These are phyloP conservation scores for Passer montanus DNA, from an alignment of 2,113 vertebrate genomes.

Conservation along the genomic window DNA sequence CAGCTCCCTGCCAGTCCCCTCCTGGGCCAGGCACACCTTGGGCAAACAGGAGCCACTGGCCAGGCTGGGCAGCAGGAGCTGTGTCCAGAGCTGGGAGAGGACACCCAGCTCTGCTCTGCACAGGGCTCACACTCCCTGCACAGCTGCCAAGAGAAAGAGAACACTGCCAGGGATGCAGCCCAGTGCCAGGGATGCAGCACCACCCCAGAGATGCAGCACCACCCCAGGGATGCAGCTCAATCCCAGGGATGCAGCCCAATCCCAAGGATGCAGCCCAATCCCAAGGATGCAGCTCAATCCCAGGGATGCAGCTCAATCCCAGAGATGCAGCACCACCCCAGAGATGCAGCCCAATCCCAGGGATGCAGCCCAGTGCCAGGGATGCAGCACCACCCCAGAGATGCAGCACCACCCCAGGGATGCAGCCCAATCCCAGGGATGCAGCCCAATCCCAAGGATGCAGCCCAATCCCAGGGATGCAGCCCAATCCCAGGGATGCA, in stretches of 20 bases:
- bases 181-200: background rate
- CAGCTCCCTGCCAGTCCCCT: fast-evolving
- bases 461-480: background rate
- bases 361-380: background rate
- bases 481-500: background rate
- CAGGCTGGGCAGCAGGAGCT: background rate
- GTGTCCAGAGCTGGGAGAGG: background rate
- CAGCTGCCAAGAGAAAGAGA: background rate
- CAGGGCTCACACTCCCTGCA: background rate
- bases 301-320: background rate
- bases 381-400: background rate
- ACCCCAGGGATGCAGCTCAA: background rate
- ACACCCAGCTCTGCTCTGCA: background rate
- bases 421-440: background rate
- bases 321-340: too few relatives aligned
- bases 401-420: background rate
- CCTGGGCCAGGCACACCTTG: background rate
- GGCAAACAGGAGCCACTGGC: background rate
- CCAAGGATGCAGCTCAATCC: background rate
- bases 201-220: background rate
- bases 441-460: background rate
- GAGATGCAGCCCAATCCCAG: background rate
- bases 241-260: too few relatives aligned
- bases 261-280: background rate
- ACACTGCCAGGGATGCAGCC: background rate